Base-by-base conservation (phyloP, 2,113 vertebrate species). In the Thalassarche chlororhynchos region DNA sequence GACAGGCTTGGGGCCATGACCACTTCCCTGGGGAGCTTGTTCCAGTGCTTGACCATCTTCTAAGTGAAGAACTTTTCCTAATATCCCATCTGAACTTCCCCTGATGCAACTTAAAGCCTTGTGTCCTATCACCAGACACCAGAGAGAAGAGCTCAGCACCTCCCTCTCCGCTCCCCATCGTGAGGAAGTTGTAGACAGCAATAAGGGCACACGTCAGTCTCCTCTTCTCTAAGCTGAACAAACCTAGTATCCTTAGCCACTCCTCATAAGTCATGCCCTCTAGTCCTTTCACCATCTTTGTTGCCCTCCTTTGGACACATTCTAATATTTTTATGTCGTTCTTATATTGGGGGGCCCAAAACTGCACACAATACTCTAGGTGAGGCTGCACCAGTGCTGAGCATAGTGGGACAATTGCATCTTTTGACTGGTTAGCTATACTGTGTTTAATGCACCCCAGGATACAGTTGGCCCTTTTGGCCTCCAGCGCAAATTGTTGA, bases 181-280 rank as follows among this genome's bases (percentile, higher is more conserved):
- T 38, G 10, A 61, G 16, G 57, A 79, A 71, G 19, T 4, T 40
- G 14, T 28, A 60, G 26, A 25, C 46, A 87, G 14, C 9, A 25
- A 4, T 2, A 12, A 25, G 7, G 5, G 10, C 42, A 90, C 9
- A 8, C 5, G 0, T 1, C 14, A 66, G 19, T 16, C 12, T 76
- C 57, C 40, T 40, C 1, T 0, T 29, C 52, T 58, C 29, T 16
- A 42, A 29, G 23, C 29, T 52, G 24, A 77, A 26, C 11, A 81
- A 51, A 14, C 8, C 7, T 58, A 26, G 32, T 6, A 29, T 24
- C 46, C 14, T 40, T 23, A 34, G 34, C 21, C 16, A 57, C 2
- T 61, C 17, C 19, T 65, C 4, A 1, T 20, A 46, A 55, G 32
- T 29, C 40, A 47, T 14, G 25, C 5, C 34, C 10, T 68, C 23